Evolutionary conservation across 1,140 invertebrate species (phyloP).

Genomic region (Hycleus phaleratus): DNA sequence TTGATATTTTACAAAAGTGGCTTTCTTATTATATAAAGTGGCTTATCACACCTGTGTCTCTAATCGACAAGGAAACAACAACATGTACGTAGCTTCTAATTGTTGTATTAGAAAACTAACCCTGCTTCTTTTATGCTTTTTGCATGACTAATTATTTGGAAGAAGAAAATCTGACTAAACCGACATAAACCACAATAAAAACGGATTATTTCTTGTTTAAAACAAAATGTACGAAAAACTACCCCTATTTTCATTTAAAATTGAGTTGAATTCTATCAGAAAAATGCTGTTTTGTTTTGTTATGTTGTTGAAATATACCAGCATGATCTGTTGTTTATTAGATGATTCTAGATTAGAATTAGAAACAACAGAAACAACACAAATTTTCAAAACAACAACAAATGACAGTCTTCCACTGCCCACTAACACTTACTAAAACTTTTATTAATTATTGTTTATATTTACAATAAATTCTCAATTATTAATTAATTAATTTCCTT

Average conservation of each 20-base stretch:
- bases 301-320: constrained; percentile 14
- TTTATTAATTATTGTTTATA: constrained; percentile 11
- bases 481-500: constrained; percentile 28
- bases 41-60: constrained; percentile 7
- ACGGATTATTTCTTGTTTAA: constrained; percentile 18
- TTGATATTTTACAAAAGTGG: neutral
- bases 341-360: constrained; percentile 9
- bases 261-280: neutral
- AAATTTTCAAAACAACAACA: neutral
- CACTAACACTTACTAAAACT: neutral
- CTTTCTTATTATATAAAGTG: neutral
- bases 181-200: constrained; percentile 19
- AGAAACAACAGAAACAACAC: constrained; percentile 3
- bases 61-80: constrained; percentile 9
- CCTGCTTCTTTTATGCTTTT: constrained; percentile 17
- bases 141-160: constrained; percentile 6
- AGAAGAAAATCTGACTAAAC: constrained; percentile 8
- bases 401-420: neutral
- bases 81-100: constrained; percentile 23
- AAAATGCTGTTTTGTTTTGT: constrained; percentile 12
- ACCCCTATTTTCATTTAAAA: no score
- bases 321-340: constrained; percentile 22
- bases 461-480: neutral
- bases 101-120: neutral
- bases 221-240: neutral